Base-by-base conservation (phyloP, 2,888 invertebrate species). In the Lithodes maja region DNA sequence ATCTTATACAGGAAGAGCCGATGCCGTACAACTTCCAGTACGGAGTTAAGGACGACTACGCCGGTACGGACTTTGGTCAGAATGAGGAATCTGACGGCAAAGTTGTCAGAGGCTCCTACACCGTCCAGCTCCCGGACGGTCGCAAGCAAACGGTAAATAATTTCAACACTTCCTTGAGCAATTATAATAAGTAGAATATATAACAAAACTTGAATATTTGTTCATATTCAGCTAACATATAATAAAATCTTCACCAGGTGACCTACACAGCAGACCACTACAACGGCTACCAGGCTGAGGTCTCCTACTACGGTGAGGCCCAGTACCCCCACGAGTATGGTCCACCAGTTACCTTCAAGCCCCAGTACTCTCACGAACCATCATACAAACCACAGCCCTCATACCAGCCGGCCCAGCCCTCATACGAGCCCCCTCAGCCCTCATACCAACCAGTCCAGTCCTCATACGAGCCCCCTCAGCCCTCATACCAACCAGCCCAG, bases 271-370 rank as follows among this genome's bases (percentile, higher is more conserved):
- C 96, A 0, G 97, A 97, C 93, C 97, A 97, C 97, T 97, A 97
- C 93, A 97, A 96, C 92, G 98, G 98, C 55, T 98, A 97, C 94
- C 97, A 97, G 93, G 98, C 98, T 92, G 97, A 97, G 94, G 97
- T 97, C 7, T 94, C 95, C 91, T 97, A 97, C 93, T 96, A 96
- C 93, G 96, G 96, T 0, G 95, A 95, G 91, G 96, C 96, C 0
- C 94, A 94, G 52, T 96, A 95, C 92, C 94, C 94, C 82, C 74
- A 83, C 52, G 61, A 87, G 68, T 87, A 84, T 71, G 85, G 80
- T n/a, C 89, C 89, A 17, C 82, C 89, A 2, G 61, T 89, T 80
- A 86, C 86, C 54, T 86, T 86, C 68, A 71, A 74, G 54, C 87
- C 89, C n/a, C 75, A 69, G 78, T 75, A 80, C 69, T 83, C 83